These are phyloP conservation scores for Cherax quadricarinatus DNA, from an alignment of 1,140 invertebrate species.

Conservation along the genomic window DNA sequence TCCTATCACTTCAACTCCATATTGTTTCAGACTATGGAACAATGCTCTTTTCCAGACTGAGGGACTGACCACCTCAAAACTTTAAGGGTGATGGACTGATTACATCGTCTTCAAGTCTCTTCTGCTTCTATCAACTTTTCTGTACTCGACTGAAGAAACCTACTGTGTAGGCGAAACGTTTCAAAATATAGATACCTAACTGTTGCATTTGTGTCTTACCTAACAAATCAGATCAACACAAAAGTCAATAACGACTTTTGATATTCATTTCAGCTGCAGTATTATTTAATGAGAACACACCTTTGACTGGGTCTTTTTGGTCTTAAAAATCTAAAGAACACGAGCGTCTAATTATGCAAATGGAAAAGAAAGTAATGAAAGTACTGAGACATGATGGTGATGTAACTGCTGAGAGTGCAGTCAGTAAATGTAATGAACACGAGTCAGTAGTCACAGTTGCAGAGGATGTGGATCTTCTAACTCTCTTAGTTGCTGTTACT, in stretches of 20 bases:
- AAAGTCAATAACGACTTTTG: constrained; percentile 22
- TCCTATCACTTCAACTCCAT: too few species aligned
- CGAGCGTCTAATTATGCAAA: constrained; percentile 35
- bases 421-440: neutral
- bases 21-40: too few species aligned
- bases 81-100: too few species aligned
- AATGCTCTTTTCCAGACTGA: too few species aligned
- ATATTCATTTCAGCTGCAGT: neutral
- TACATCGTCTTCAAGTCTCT: too few species aligned
- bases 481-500: constrained; percentile 18
- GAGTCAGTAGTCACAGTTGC: too few species aligned
- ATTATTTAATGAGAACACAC: constrained; percentile 25
- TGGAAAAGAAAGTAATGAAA: constrained; percentile 1
- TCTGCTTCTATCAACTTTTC: too few species aligned
- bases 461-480: constrained; percentile 36
- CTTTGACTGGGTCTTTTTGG: constrained; percentile 13
- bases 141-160: too few species aligned
- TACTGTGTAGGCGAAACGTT: too few species aligned
- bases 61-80: too few species aligned
- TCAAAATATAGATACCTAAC: too few species aligned
- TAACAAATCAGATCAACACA: neutral
- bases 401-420: constrained; percentile 25
- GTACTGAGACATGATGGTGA: constrained; percentile 33
- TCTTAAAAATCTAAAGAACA: constrained; percentile 47
- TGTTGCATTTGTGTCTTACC: too few species aligned